phyloP scores from a whole-genome alignment of 2,797 vertebrate genomes.

The Myripristis jacobus region DNA sequence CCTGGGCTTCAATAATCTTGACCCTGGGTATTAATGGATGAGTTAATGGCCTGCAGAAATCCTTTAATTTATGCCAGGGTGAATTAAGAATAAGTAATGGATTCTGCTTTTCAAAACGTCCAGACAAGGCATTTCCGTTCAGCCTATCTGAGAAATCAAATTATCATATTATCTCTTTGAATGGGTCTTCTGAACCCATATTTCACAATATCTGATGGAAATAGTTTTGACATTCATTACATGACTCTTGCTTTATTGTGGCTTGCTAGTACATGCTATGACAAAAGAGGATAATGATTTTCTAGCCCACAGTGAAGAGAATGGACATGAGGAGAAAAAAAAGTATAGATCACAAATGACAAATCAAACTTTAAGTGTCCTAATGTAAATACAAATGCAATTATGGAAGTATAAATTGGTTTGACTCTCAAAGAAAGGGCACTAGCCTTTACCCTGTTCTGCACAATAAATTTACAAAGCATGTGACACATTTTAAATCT shows the following conservation, averaged over 20 bases:
- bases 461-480: conserved; percentile 42
- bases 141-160: conserved; percentile 87
- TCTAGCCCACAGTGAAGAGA: conserved; percentile 62
- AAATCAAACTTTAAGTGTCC: conserved; percentile 70
- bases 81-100: conserved; percentile 89
- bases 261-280: conserved; percentile 78
- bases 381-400: conserved; percentile 81
- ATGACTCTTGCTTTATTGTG: conserved; percentile 84
- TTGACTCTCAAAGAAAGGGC: conserved; percentile 71
- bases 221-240: conserved; percentile 86
- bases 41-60: conserved; percentile 88
- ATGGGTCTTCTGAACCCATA: conserved; percentile 83
- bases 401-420: conserved; percentile 77
- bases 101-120: conserved; percentile 86
- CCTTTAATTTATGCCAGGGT: conserved; percentile 88
- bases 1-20: conserved; percentile 86
- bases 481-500: conserved; percentile 27
- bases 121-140: conserved; percentile 85
- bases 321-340: conserved; percentile 46
- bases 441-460: conserved; percentile 43
- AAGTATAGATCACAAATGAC: conserved; percentile 70
- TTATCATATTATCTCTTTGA: conserved; percentile 88
- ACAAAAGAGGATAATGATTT: conserved; percentile 82
- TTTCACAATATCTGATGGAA: conserved; percentile 84
- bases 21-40: conserved; percentile 87